phyloP scores from a whole-genome alignment of 2,113 vertebrate genomes.

The Plotosus lineatus region DNA sequence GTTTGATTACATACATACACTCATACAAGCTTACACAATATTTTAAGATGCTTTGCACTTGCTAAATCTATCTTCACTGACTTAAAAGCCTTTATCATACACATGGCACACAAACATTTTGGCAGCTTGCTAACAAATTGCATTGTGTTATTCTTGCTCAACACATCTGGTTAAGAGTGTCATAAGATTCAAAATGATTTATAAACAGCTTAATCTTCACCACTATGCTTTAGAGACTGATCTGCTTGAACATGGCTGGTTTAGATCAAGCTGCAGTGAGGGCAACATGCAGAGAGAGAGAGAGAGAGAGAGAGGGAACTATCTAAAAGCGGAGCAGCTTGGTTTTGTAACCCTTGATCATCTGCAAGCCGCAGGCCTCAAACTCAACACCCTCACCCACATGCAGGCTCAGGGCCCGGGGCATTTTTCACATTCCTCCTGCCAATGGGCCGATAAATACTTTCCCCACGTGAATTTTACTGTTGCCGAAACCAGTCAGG shows the following conservation, averaged over 20 bases:
- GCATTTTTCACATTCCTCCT: conserved; percentile 91
- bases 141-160: conserved; percentile 14
- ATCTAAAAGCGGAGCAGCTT: conserved; percentile 36
- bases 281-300: neutral
- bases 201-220: conserved; percentile 24
- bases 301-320: conserved; percentile 1
- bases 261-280: conserved; percentile 24
- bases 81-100: neutral
- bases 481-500: conserved; percentile 67
- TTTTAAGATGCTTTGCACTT: neutral
- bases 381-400: conserved; percentile 75
- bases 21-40: neutral
- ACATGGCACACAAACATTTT: neutral
- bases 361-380: conserved; percentile 40
- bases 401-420: conserved; percentile 80
- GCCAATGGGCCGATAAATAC: conserved; percentile 92
- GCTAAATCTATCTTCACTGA: neutral
- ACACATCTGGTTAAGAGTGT: conserved; percentile 19
- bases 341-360: conserved; percentile 36
- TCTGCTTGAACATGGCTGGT: conserved; percentile 23
- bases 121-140: conserved; percentile 3
- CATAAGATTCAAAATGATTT: conserved; percentile 3
- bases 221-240: neutral
- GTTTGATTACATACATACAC: neutral
- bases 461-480: conserved; percentile 86